These are phyloP conservation scores for Coregonus suidteri DNA, from an alignment of 2,797 vertebrate genomes.

Conservation along the genomic window DNA sequence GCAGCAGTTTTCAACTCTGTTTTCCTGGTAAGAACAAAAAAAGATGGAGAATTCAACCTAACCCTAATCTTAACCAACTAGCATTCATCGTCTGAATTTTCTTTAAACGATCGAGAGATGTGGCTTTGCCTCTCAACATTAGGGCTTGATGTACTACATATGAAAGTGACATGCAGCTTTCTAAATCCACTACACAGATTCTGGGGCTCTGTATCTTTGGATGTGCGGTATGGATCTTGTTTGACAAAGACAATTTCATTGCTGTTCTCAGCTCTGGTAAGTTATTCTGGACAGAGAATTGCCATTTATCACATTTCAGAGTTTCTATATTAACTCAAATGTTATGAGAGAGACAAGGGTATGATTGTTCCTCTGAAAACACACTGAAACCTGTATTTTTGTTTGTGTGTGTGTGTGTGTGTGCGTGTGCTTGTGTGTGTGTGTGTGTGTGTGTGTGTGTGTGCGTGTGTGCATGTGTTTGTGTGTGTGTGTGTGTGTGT, in stretches of 20 bases:
- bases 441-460: slow-evolving; percentile 47
- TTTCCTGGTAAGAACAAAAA: slow-evolving; percentile 62
- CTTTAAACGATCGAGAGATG: not conserved
- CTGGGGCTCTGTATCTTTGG: slow-evolving; percentile 62
- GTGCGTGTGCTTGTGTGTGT: slow-evolving; percentile 24
- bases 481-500: not conserved
- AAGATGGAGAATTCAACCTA: not conserved
- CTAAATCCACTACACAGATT: slow-evolving; percentile 49
- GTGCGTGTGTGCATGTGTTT: slow-evolving; percentile 30
- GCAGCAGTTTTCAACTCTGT: slow-evolving; percentile 57
- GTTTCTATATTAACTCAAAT: slow-evolving; percentile 64
- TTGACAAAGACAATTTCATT: slow-evolving; percentile 56
- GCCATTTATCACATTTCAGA: not conserved
- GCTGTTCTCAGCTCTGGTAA: slow-evolving; percentile 53
- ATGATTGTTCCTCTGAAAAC: too few species aligned
- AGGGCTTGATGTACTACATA: not conserved
- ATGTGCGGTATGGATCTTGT: slow-evolving; percentile 68
- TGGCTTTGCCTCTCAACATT: too few species aligned
- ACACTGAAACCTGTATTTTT: too few species aligned
- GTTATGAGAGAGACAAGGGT: slow-evolving; percentile 44
- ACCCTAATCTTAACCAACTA: not conserved
- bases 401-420: too few species aligned
- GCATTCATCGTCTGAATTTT: not conserved
- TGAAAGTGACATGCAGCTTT: slow-evolving; percentile 1
- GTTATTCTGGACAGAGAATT: not conserved